These are phyloP conservation scores for Calosoma granatense DNA, from an alignment of 1,140 invertebrate species.

Conservation along the genomic window DNA sequence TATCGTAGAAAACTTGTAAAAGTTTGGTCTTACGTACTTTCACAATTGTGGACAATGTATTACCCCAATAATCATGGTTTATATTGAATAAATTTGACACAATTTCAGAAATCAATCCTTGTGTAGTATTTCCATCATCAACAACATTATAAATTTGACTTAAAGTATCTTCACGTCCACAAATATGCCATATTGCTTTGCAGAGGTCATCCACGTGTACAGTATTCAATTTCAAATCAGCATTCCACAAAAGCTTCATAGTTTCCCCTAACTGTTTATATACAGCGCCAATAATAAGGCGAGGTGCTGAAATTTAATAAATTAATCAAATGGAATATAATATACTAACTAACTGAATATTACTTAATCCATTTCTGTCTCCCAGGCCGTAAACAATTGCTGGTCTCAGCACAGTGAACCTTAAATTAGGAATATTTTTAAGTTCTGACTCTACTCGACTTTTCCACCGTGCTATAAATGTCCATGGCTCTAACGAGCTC, in stretches of 20 bases:
- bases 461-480: constrained; percentile 73
- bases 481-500: constrained; percentile 68
- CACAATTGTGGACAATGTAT: constrained; percentile 62
- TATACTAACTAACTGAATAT: constrained; percentile 28
- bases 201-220: constrained; percentile 77
- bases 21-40: constrained; percentile 48
- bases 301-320: constrained; percentile 50
- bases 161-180: constrained; percentile 38
- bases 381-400: constrained; percentile 79
- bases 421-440: constrained; percentile 50
- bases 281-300: constrained; percentile 74
- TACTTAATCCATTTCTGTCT: constrained; percentile 73
- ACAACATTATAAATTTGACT: constrained; percentile 69
- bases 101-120: constrained; percentile 67
- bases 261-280: constrained; percentile 81
- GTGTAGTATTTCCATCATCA: constrained; percentile 71
- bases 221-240: constrained; percentile 75
- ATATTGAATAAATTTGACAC: constrained; percentile 77
- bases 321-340: neutral
- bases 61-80: constrained; percentile 77
- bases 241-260: constrained; percentile 85
- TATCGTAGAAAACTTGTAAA: no score
- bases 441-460: constrained; percentile 69
- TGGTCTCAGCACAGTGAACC: constrained; percentile 71
- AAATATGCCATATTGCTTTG: constrained; percentile 64